phyloP scores from a whole-genome alignment of 2,888 invertebrate species.

The Acanthosepion esculentum region DNA sequence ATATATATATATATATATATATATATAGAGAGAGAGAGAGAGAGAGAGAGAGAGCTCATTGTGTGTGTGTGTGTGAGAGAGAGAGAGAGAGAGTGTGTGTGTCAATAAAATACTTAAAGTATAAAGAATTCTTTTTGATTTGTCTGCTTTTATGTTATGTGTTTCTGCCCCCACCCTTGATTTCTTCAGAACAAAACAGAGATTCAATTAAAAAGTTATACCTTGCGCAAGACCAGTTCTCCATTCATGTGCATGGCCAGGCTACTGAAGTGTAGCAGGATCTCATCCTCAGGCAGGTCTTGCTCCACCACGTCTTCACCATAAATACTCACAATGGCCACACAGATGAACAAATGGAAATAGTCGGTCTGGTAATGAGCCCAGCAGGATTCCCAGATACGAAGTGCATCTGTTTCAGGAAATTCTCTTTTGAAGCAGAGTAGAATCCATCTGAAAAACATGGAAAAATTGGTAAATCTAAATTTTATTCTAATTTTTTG shows the following conservation, averaged over 20 bases:
- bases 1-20: too few relatives aligned
- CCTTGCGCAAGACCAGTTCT: constrained; percentile 88
- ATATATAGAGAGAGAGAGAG: too few relatives aligned
- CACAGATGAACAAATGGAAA: constrained; percentile 94
- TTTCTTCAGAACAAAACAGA: background rate
- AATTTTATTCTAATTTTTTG: background rate
- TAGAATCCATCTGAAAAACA: constrained; percentile 83
- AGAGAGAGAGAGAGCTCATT: too few relatives aligned
- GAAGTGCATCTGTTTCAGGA: constrained; percentile 88
- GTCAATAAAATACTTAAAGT: too few relatives aligned
- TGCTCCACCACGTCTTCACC: constrained; percentile 90
- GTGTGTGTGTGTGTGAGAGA: too few relatives aligned
- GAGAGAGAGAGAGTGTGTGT: too few relatives aligned
- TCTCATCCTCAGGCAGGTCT: constrained; percentile 92
- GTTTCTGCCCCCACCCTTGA: background rate
- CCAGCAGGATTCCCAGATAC: constrained; percentile 99
- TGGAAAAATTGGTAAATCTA: background rate
- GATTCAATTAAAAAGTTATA: constrained; percentile 56
- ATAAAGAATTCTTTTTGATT: too few relatives aligned
- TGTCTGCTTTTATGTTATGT: too few relatives aligned
- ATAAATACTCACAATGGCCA: constrained; percentile 93
- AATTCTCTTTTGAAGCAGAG: constrained; percentile 92
- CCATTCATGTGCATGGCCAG: constrained; percentile 98
- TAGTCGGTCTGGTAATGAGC: constrained; percentile 96
- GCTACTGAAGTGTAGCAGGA: constrained; percentile 94